Base-by-base conservation (phyloP, 1,140 invertebrate species). In the Euura saliciscinereae region DNA sequence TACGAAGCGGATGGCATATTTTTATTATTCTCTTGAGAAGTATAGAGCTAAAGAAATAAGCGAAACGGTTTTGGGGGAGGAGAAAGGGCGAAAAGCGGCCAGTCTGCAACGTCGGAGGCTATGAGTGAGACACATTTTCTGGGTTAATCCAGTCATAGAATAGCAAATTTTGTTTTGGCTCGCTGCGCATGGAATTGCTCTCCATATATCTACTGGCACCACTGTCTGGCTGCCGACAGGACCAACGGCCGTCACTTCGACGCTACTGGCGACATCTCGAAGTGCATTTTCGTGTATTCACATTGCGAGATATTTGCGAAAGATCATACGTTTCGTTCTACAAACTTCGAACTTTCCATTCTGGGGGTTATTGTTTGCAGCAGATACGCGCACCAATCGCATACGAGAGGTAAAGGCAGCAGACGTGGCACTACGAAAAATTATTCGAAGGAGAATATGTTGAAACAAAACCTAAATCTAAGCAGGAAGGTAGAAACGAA, bases 281-380 rank as follows among this genome's bases (percentile, higher is more conserved):
- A 59, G 51, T 59, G 51, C 51, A 59, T 59, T 59, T 59, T 59
- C 51, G 51, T 59, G 51, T 59, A 59, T 59, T 59, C 51, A 11
- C 51, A n/a, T 59, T 59, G 8, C 8, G 13, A 59, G 6, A 59
- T 59, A 59, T n/a, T n/a, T n/a, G 51, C 10, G 51, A n/a, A 59
- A 59, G 6, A n/a, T 59, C 51, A 59, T 59, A 59, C 51, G 51
- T 59, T 59, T 59, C 10, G 51, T n/a, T n/a, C 13, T 8, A 59
- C 51, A 59, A 8, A 59, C 51, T 11, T n/a, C 8, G 13, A 59
- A 59, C 6, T 59, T 59, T 59, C 13, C 51, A 59, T 59, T 59
- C 13, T 59, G 8, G 3, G 51, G 5, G 51, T 59, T 8, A 4
- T 11, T 59, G 3, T 59, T n/a, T 59, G 6, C 3, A 8, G 8